phyloP scores from a whole-genome alignment of 1,140 invertebrate genomes.

The Drosophila neocordata region DNA sequence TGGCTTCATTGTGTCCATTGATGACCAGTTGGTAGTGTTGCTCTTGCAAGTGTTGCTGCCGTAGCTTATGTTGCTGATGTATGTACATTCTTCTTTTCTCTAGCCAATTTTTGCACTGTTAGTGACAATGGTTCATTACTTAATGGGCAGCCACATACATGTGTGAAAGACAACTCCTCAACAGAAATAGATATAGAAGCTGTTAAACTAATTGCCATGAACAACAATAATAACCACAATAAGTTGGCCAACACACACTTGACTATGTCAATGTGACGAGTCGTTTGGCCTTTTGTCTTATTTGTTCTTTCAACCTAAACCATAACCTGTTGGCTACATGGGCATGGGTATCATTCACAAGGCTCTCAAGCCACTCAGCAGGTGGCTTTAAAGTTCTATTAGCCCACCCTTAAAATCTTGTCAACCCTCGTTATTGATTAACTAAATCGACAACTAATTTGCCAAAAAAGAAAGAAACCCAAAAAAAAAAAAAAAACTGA shows the following conservation, averaged over 20 bases:
- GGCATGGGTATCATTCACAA: conserved; percentile 26
- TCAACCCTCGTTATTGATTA: conserved; percentile 17
- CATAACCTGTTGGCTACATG: conserved; percentile 56
- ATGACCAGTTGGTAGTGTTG: conserved; percentile 1
- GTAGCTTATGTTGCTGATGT: neutral
- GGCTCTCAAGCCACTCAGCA: conserved; percentile 43
- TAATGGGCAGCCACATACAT: conserved; percentile 60
- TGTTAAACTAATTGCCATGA: conserved; percentile 74
- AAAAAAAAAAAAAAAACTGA: conserved; percentile 51
- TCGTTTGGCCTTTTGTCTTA: conserved; percentile 25
- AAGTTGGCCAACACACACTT: conserved; percentile 58
- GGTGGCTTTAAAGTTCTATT: conserved; percentile 64
- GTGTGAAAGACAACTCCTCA: conserved; percentile 45
- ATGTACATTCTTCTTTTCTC: conserved; percentile 14
- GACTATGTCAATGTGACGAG: conserved; percentile 70
- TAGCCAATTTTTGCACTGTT: conserved; percentile 38
- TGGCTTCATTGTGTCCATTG: conserved; percentile 13
- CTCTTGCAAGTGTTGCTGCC: neutral
- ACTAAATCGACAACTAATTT: conserved; percentile 66
- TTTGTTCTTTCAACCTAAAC: conserved; percentile 28
- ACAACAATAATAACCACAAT: conserved; percentile 17
- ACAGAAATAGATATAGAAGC: conserved; percentile 57
- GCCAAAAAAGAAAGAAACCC: conserved; percentile 38
- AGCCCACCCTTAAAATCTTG: conserved; percentile 34
- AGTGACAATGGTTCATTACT: conserved; percentile 72